These are phyloP conservation scores for Atractosteus spatula DNA, from an alignment of 2,113 vertebrate genomes.

Conservation along the genomic window DNA sequence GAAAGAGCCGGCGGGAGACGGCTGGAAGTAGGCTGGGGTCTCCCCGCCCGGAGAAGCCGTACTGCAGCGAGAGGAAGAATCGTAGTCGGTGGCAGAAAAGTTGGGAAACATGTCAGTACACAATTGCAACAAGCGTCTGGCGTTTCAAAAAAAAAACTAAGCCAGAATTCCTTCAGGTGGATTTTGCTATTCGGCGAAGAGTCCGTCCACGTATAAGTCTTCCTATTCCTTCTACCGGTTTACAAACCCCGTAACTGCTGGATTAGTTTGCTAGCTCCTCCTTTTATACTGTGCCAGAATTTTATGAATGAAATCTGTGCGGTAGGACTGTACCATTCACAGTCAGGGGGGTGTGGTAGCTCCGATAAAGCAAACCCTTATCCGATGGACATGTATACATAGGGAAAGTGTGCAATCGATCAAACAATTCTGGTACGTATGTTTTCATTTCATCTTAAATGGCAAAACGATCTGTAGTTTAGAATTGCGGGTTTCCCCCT, in stretches of 20 bases:
- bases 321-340: conserved; percentile 65
- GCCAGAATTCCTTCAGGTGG: neutral
- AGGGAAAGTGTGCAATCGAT: neutral
- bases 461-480: too few relatives aligned
- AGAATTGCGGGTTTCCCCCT: neutral
- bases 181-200: neutral
- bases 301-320: conserved; percentile 80
- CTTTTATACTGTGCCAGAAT: conserved; percentile 72
- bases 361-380: conserved; percentile 4
- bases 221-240: conserved; percentile 56
- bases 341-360: conserved; percentile 33
- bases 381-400: neutral
- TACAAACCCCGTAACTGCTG: conserved; percentile 68
- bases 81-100: conserved; percentile 74
- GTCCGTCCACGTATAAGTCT: neutral
- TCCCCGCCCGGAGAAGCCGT: conserved; percentile 81
- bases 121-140: neutral
- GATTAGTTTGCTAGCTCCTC: conserved; percentile 67
- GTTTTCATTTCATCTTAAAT: neutral
- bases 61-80: conserved; percentile 83
- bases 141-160: neutral
- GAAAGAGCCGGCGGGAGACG: conserved; percentile 76
- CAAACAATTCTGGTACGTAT: neutral
- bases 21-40: conserved; percentile 77
- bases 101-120: conserved; percentile 71